Percentiles rank a stretch among this genome's conserved stretches.
phyloP scores from a whole-genome alignment of 2,888 invertebrate species.

The Hanleya hanleyi region DNA sequence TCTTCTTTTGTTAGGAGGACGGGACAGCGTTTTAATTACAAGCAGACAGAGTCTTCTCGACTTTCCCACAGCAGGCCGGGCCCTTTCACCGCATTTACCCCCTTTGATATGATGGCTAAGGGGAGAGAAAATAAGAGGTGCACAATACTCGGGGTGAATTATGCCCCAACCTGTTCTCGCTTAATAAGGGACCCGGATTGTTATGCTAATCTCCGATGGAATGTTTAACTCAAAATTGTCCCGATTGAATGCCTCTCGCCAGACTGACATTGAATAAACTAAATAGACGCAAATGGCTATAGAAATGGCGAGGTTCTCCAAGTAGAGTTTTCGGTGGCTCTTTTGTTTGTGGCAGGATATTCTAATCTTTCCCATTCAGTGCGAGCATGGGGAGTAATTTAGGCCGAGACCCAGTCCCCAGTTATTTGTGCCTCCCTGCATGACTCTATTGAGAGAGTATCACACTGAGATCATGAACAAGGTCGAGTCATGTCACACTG shows the following conservation, averaged over 20 bases:
- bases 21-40: no score
- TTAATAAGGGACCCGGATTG: background rate
- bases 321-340: background rate
- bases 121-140: background rate
- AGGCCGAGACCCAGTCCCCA: no score
- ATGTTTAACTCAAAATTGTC: background rate
- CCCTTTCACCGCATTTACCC: no score
- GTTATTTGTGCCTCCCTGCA: no score
- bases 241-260: background rate
- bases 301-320: no score
- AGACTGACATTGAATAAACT: no score
- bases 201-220: background rate
- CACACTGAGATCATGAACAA: background rate
- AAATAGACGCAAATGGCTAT: no score
- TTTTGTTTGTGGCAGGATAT: constrained; percentile 3
- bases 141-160: background rate
- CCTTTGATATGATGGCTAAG: background rate
- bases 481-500: background rate
- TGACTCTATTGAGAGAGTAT: background rate
- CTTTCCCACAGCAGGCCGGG: background rate
- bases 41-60: background rate
- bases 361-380: constrained; percentile 1
- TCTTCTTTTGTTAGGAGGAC: no score
- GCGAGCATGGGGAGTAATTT: no score
- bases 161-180: background rate